A percentile compares a stretch with the other conserved stretches of the same genome.
These are phyloP conservation scores for Sebastes hopkinsi DNA, from an alignment of 2,797 vertebrate genomes.

Conservation along the genomic window DNA sequence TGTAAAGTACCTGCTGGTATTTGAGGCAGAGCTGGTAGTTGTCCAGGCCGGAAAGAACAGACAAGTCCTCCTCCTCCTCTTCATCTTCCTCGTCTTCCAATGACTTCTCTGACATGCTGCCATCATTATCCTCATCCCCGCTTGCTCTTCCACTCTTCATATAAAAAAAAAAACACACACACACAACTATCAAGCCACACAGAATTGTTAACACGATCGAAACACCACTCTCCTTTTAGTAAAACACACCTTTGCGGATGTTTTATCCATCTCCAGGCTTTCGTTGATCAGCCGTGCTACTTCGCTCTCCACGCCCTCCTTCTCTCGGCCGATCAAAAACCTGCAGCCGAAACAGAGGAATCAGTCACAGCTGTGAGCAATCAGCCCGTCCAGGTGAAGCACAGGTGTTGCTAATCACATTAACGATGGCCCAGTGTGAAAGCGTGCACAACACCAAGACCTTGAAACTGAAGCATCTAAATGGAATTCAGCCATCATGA, in stretches of 20 bases:
- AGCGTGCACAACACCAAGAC: no score
- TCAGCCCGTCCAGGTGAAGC: background rate
- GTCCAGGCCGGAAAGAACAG: constrained; percentile 64
- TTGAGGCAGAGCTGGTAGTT: constrained; percentile 70
- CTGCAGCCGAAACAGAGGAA: constrained; percentile 64
- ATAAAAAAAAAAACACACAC: background rate
- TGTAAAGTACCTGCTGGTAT: constrained; percentile 75
- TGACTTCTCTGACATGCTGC: constrained; percentile 32
- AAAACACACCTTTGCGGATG: constrained; percentile 56
- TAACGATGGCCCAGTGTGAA: background rate
- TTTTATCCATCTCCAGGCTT: constrained; percentile 89
- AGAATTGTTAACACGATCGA: background rate
- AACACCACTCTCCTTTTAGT: constrained; percentile 36
- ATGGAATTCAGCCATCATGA: background rate
- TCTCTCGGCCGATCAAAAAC: constrained; percentile 93
- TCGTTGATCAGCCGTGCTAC: constrained; percentile 92
- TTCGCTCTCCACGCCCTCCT: constrained; percentile 90
- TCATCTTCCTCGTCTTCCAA: constrained; percentile 54
- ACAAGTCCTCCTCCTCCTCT: constrained; percentile 28
- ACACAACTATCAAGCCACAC: background rate
- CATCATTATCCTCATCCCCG: constrained; percentile 29
- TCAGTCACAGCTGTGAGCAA: constrained; percentile 4
- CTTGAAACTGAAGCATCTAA: background rate
- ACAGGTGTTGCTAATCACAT: background rate
- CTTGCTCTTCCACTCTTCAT: constrained; percentile 27